Percentiles rank a stretch among this genome's conserved stretches.
Evolutionary conservation across 1,140 invertebrate species (phyloP).

Genomic region (Pseudomyrmex cubaensis): DNA sequence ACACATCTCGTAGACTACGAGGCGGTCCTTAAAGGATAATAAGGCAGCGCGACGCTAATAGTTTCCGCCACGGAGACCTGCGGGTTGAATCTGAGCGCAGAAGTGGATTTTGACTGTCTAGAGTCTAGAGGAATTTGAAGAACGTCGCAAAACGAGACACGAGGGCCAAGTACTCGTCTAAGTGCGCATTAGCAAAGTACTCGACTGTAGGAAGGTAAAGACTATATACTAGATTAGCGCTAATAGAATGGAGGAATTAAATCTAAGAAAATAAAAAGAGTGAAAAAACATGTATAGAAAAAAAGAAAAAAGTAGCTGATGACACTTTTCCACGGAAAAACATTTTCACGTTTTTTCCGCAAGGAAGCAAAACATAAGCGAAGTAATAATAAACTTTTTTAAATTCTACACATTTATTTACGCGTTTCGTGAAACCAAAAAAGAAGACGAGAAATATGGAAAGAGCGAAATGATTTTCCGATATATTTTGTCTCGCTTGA

Average conservation of each 20-base stretch:
- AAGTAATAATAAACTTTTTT: slow-evolving; percentile 25
- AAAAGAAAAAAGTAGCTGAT: slow-evolving; percentile 31
- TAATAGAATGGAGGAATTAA: slow-evolving; percentile 5
- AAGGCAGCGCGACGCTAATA: slow-evolving; percentile 66
- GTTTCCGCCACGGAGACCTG: slow-evolving; percentile 19
- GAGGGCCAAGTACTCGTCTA: background rate
- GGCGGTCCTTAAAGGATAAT: slow-evolving; percentile 68
- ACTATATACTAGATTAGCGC: background rate
- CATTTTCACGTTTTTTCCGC: slow-evolving; percentile 6
- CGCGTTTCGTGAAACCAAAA: background rate
- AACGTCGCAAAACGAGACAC: slow-evolving; percentile 26
- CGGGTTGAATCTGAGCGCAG: slow-evolving; percentile 15
- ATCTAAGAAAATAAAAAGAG: background rate
- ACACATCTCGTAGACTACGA: slow-evolving; percentile 46
- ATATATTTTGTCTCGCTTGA: slow-evolving; percentile 26
- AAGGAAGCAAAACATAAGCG: background rate
- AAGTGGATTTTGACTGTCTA: slow-evolving; percentile 57
- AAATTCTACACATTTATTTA: slow-evolving; percentile 22
- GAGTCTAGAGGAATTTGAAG: slow-evolving; percentile 40
- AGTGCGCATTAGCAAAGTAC: background rate
- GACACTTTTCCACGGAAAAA: background rate
- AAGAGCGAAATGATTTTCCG: slow-evolving; percentile 43
- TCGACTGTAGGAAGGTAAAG: background rate
- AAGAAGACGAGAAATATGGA: background rate
- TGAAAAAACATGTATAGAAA: background rate